Conservation (phyloP, 2,113 vertebrate species). For the Mus pahari region DNA sequence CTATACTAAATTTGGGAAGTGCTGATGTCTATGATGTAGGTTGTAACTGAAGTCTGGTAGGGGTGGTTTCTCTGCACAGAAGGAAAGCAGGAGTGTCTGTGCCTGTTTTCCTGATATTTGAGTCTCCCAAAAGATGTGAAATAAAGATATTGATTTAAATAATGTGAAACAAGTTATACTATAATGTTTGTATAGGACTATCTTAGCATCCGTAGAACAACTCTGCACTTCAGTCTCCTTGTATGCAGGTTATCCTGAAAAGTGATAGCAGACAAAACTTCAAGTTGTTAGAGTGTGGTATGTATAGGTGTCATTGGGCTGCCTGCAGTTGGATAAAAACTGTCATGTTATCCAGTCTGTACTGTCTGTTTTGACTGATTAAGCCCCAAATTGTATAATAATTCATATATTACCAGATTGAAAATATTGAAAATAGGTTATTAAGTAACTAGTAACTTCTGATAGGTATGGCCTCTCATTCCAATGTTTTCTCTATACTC, state of each 20-base stretch:
- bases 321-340: not conserved
- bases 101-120: not conserved
- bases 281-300: too few species aligned
- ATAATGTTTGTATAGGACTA: not conserved
- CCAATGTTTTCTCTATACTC: not conserved
- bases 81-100: not conserved
- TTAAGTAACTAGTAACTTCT: not conserved
- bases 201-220: rapidly evolving
- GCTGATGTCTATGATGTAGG: not conserved
- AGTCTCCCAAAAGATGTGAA: rapidly evolving
- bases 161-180: not conserved
- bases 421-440: not conserved
- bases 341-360: not conserved
- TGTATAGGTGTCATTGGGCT: not conserved
- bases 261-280: rapidly evolving
- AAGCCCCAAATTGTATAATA: not conserved
- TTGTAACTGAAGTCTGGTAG: not conserved
- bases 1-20: not conserved
- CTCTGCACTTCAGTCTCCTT: rapidly evolving
- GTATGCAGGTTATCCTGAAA: rapidly evolving
- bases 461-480: not conserved
- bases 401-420: not conserved
- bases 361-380: not conserved
- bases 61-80: not conserved
- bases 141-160: not conserved